A percentile compares a stretch with the other conserved stretches of the same genome.
Conservation (phyloP, 2,888 invertebrate species). For the Eumacrocentrus americanus region DNA sequence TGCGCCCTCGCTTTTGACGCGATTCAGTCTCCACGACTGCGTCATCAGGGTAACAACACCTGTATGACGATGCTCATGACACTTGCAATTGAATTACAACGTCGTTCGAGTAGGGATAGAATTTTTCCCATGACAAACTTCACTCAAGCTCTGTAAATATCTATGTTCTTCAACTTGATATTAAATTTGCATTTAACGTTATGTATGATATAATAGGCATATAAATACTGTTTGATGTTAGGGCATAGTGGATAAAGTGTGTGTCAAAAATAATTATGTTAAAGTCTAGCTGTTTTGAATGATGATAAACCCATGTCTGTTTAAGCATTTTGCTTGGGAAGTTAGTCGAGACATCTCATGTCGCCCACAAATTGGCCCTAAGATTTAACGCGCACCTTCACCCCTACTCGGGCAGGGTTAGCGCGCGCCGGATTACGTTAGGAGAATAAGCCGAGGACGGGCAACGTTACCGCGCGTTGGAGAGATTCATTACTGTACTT, state of each 20-base stretch:
- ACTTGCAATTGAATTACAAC: too few relatives aligned
- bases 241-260: too few relatives aligned
- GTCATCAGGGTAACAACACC: conserved; percentile 26
- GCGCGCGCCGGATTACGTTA: conserved; percentile 17
- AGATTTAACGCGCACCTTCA: conserved; percentile 47
- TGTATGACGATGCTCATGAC: conserved; percentile 20
- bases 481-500: conserved; percentile 49
- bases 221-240: too few relatives aligned
- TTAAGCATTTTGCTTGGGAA: conserved; percentile 1
- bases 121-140: too few relatives aligned
- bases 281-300: too few relatives aligned
- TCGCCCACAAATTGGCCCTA: conserved; percentile 42
- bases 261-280: too few relatives aligned
- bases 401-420: conserved; percentile 30
- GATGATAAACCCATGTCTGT: too few relatives aligned
- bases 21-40: conserved; percentile 28
- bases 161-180: too few relatives aligned
- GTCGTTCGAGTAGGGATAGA: too few relatives aligned
- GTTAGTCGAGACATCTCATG: conserved; percentile 7
- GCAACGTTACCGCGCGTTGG: conserved; percentile 34
- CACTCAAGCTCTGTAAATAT: too few relatives aligned
- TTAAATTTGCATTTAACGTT: too few relatives aligned
- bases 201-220: too few relatives aligned
- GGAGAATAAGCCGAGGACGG: conserved; percentile 28
- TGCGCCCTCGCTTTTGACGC: conserved; percentile 23